Conservation (phyloP, 2,797 vertebrate genomes). For the Perodicticus potto region DNA sequence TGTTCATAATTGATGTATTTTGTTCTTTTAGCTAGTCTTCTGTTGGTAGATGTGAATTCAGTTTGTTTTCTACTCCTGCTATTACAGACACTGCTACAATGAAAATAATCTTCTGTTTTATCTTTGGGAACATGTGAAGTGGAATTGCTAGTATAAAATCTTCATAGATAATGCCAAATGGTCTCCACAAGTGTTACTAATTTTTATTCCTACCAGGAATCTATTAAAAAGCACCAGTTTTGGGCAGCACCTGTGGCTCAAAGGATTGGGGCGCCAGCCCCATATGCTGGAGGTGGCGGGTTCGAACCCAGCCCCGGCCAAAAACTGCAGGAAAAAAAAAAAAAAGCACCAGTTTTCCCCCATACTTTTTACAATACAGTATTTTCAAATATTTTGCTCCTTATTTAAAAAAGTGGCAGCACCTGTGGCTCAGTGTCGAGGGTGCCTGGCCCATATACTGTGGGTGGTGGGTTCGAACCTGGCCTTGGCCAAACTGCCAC, state of each 20-base stretch:
- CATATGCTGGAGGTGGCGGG: too few relatives aligned
- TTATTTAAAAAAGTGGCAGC: neutral
- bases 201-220: slow-evolving; percentile 19
- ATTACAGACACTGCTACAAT: neutral
- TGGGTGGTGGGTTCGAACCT: too few relatives aligned
- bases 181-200: neutral
- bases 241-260: too few relatives aligned
- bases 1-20: neutral
- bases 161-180: slow-evolving; percentile 15
- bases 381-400: slow-evolving; percentile 46
- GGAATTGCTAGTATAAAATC: slow-evolving; percentile 20
- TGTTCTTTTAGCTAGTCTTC: neutral
- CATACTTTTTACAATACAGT: neutral
- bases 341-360: neutral
- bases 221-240: neutral
- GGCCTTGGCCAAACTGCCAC: too few relatives aligned
- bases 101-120: slow-evolving; percentile 31
- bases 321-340: too few relatives aligned
- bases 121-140: slow-evolving; percentile 13
- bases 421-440: too few relatives aligned
- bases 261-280: too few relatives aligned
- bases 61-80: neutral
- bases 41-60: neutral
- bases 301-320: too few relatives aligned
- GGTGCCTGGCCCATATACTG: too few relatives aligned